phyloP scores from a whole-genome alignment of 1,140 invertebrate genomes.

The Lucilia cuprina region DNA sequence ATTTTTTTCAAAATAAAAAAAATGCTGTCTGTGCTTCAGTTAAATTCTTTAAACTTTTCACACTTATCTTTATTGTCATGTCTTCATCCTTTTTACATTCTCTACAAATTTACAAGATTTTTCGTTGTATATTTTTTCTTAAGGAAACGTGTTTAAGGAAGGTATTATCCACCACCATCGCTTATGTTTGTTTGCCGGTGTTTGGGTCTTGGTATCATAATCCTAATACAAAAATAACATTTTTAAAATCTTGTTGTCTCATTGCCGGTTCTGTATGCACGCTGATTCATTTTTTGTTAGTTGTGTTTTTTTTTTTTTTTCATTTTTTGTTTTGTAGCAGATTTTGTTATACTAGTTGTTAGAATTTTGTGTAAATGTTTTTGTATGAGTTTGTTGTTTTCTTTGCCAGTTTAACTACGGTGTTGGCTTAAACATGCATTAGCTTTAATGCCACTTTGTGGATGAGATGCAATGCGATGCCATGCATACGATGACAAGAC shows the following conservation, averaged over 20 bases:
- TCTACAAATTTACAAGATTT: not conserved
- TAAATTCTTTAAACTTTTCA: not conserved
- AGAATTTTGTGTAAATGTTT: not conserved
- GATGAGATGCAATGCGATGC: not conserved
- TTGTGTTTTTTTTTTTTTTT: not conserved
- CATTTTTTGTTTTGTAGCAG: not conserved
- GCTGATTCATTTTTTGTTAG: not conserved
- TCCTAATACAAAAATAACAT: not conserved
- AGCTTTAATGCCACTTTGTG: conserved; percentile 7
- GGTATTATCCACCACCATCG: not conserved
- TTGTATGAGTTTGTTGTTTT: not conserved
- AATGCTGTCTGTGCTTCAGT: not conserved
- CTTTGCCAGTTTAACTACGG: not conserved
- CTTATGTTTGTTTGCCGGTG: no score
- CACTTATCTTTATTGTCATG: not conserved
- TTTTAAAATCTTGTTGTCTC: conserved; percentile 4
- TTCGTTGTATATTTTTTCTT: not conserved
- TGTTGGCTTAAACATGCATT: conserved; percentile 17
- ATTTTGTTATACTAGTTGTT: not conserved
- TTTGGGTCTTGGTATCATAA: not conserved
- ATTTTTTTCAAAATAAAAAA: not conserved
- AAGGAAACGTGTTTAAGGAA: not conserved
- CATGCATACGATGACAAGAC: conserved; percentile 10
- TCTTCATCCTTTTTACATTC: not conserved
- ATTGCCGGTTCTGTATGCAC: not conserved